These are phyloP conservation scores for Martes martes DNA, from an alignment of 2,113 vertebrate species.

Conservation along the genomic window DNA sequence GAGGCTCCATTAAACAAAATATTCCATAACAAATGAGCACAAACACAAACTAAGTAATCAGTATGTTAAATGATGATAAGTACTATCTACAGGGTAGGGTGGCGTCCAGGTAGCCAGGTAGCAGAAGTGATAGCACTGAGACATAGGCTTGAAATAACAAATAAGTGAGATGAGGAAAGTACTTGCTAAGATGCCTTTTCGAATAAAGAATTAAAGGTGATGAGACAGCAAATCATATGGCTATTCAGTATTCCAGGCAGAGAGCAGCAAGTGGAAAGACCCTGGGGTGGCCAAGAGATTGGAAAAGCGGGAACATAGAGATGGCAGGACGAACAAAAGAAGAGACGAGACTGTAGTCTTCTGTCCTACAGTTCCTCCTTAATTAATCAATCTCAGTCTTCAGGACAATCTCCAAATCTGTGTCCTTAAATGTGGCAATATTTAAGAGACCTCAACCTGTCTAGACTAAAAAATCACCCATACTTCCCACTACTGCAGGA, in stretches of 20 bases:
- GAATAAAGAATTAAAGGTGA: background rate
- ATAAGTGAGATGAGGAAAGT: background rate
- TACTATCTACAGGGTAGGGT: background rate
- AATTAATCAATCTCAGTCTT: background rate
- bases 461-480: background rate
- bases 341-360: background rate
- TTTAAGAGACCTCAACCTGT: background rate
- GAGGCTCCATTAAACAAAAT: background rate
- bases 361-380: background rate
- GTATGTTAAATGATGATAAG: background rate
- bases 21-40: background rate
- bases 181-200: background rate
- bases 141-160: background rate
- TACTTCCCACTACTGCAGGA: background rate
- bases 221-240: background rate
- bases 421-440: background rate
- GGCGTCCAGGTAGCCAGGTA: background rate
- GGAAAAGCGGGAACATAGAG: background rate
- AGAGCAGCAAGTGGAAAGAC: background rate
- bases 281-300: background rate
- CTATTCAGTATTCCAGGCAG: background rate
- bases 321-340: fast-evolving
- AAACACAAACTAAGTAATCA: background rate
- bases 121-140: background rate
- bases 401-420: background rate